phyloP scores from a whole-genome alignment of 2,888 invertebrate genomes.

The Tineola bisselliella region DNA sequence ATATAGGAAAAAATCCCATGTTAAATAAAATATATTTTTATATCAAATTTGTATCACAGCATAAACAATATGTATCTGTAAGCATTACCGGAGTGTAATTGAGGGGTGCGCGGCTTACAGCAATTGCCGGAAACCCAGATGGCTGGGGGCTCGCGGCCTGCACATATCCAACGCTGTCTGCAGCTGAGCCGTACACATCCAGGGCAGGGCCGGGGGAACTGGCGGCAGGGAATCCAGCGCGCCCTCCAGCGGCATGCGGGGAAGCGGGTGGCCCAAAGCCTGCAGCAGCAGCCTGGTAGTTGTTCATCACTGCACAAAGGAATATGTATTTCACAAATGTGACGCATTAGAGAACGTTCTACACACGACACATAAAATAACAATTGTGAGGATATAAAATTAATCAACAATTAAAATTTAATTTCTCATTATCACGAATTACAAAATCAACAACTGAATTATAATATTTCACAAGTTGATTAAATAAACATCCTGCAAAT shows the following conservation, averaged over 20 bases:
- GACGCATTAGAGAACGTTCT: background rate
- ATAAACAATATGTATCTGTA: slow-evolving; percentile 20
- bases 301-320: slow-evolving; percentile 87
- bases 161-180: slow-evolving; percentile 92
- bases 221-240: slow-evolving; percentile 87
- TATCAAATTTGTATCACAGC: background rate
- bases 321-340: background rate
- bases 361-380: slow-evolving; percentile 3
- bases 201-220: slow-evolving; percentile 92
- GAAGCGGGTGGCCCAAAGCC: slow-evolving; percentile 86
- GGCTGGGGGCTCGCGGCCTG: slow-evolving; percentile 98
- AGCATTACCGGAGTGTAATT: slow-evolving; percentile 89
- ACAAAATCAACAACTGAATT: too few species aligned
- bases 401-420: background rate
- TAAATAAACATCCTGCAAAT: background rate
- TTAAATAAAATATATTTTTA: background rate
- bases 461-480: background rate
- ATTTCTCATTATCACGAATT: background rate
- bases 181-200: slow-evolving; percentile 92
- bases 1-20: slow-evolving; percentile 34
- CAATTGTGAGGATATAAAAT: background rate
- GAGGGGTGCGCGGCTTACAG: slow-evolving; percentile 91
- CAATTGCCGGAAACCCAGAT: slow-evolving; percentile 93
- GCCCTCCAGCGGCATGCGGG: slow-evolving; percentile 77
- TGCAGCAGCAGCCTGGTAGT: slow-evolving; percentile 88